Evolutionary conservation across 2,113 vertebrate genomes (phyloP), one percentile per base, ranked within the genome.

Genomic region (Vulpes vulpes): DNA sequence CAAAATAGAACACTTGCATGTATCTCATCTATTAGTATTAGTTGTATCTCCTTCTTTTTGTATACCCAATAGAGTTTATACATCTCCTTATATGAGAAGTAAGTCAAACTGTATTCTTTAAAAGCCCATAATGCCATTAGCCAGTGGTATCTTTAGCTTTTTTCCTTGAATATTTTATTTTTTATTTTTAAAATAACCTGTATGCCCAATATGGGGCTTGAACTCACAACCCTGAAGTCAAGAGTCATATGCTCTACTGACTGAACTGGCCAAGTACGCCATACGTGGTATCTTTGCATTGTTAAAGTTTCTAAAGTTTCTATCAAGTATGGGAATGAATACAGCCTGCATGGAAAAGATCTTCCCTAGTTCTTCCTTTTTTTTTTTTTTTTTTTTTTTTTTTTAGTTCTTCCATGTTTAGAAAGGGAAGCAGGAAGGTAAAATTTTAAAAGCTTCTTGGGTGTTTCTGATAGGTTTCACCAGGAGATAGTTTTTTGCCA

Each of bases 291-390:
- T 69, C 27, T 89, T 90, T 35, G 30, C 9, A 49, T 35, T 85
- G 11, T 76, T 94, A 74, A 84, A 67, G 35, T 27, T 89, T 94
- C 38, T 94, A 74, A 84, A 67, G 35, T 27, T 89, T 94, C 38
- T 73, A 15, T 79, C 11, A 43, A 86, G 59, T 53, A 73, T 57
- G 20, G 5, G 49, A 69, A 83, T 74, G 8, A 59, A 69, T 25
- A 57, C 35, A 64, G 27, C 43, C 15, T 84, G 6, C 12, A 65
- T n/a, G 62, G 30, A 51, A 92, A 92, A 51, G 3, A 89, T 49
- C 4, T 79, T 65, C 19, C 2, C 10, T 64, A 27, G 17, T 64
- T 64, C 27, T 89, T 91, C 43, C 9, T 43, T 43, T 43, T 43
- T 43, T 43, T 43, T 43, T 38, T 38, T 43, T 43, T 43, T 38